Evolutionary conservation across 1,140 invertebrate species (phyloP).

Genomic region (Neuroterus valhalla): DNA sequence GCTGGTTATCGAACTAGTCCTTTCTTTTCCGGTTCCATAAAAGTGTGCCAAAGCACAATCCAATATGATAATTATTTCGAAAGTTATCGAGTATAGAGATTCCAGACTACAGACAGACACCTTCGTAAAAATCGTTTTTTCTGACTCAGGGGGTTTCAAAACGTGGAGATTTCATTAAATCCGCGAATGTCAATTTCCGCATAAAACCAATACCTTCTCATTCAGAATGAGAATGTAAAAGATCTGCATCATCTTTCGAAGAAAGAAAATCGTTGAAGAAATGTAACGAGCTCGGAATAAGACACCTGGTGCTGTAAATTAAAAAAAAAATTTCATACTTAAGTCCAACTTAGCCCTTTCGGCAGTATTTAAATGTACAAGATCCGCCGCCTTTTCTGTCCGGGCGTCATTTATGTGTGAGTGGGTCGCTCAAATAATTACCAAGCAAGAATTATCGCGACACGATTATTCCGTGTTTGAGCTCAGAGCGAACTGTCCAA

Average conservation of each 20-base stretch:
- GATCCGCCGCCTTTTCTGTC: neutral
- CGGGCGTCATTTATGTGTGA: neutral
- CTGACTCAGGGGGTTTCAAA: too few species aligned
- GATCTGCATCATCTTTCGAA: neutral
- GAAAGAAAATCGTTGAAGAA: neutral
- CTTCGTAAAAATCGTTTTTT: too few species aligned
- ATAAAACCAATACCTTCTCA: too few species aligned
- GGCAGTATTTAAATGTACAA: slow-evolving; percentile 2
- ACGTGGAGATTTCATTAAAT: too few species aligned
- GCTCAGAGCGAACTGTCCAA: slow-evolving; percentile 28
- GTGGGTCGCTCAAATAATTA: slow-evolving; percentile 15
- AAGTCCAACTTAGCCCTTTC: neutral
- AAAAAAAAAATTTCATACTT: neutral
- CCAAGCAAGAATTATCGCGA: slow-evolving; percentile 55
- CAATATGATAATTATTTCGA: too few species aligned
- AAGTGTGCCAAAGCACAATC: too few species aligned
- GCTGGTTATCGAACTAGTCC: too few species aligned
- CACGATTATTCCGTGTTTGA: slow-evolving; percentile 52
- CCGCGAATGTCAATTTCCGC: too few species aligned
- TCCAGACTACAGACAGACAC: too few species aligned
- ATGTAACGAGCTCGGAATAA: slow-evolving; percentile 5
- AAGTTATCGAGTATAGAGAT: too few species aligned
- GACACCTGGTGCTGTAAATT: slow-evolving; percentile 8
- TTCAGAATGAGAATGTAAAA: too few species aligned
- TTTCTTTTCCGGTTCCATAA: too few species aligned